A percentile compares a stretch with the other conserved stretches of the same genome.
Conservation (phyloP, 2,113 vertebrate species). For the Triplophysa dalaica region DNA sequence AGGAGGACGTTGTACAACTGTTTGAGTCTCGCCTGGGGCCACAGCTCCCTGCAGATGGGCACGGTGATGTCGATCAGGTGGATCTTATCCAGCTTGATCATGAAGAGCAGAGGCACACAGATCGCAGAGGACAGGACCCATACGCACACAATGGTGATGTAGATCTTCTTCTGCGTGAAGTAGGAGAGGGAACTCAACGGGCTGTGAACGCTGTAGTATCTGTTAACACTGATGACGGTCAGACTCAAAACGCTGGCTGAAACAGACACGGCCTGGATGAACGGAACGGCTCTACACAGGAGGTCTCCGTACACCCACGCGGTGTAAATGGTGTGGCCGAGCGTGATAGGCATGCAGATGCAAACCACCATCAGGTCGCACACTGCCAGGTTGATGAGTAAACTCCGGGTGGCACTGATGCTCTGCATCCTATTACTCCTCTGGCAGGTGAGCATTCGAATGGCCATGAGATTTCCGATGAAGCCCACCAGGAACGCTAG, state of each 20-base stretch:
- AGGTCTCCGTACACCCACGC: slow-evolving; percentile 90
- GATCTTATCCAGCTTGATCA: slow-evolving; percentile 82
- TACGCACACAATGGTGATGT: slow-evolving; percentile 80
- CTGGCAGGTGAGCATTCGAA: slow-evolving; percentile 81
- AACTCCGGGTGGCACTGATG: slow-evolving; percentile 82
- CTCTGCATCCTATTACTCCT: slow-evolving; percentile 72
- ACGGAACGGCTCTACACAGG: slow-evolving; percentile 84
- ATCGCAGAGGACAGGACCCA: slow-evolving; percentile 85
- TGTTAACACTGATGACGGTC: slow-evolving; percentile 87
- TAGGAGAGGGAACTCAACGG: slow-evolving; percentile 83
- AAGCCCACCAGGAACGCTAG: slow-evolving; percentile 86
- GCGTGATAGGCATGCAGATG: slow-evolving; percentile 89
- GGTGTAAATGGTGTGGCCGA: slow-evolving; percentile 86
- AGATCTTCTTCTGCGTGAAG: slow-evolving; percentile 83
- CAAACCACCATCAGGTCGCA: slow-evolving; percentile 92
- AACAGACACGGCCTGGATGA: slow-evolving; percentile 87
- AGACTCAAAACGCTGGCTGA: slow-evolving; percentile 87
- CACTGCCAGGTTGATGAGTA: slow-evolving; percentile 86
- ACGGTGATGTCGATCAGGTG: slow-evolving; percentile 78
- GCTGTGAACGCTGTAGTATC: slow-evolving; percentile 87
- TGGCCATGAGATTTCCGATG: slow-evolving; percentile 83
- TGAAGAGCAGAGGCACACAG: slow-evolving; percentile 85
- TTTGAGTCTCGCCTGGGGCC: slow-evolving; percentile 85
- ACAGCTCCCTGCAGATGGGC: slow-evolving; percentile 85
- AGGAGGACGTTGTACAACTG: slow-evolving; percentile 89